phyloP scores from a whole-genome alignment of 1,140 invertebrate species.

The Micrasema longulum region DNA sequence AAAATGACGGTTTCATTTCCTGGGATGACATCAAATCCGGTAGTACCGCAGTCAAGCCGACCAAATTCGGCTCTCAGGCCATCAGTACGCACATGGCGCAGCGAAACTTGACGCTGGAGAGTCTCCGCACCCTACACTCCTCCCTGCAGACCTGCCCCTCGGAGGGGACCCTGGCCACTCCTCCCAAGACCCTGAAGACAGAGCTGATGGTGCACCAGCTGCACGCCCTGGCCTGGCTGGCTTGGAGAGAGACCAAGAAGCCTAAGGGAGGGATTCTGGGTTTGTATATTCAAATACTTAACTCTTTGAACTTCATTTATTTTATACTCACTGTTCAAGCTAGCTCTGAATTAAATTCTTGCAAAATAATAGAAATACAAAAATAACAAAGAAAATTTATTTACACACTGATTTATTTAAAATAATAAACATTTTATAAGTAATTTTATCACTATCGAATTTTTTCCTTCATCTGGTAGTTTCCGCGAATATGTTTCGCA shows the following conservation, averaged over 20 bases:
- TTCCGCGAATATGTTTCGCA: too few relatives aligned
- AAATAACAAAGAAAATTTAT: too few relatives aligned
- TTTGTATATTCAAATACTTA: too few relatives aligned
- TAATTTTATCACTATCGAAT: too few relatives aligned
- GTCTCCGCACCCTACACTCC: conserved; percentile 79
- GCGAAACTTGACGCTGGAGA: conserved; percentile 77
- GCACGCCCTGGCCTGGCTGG: conserved; percentile 88
- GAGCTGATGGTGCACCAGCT: conserved; percentile 88
- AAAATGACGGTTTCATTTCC: conserved; percentile 52
- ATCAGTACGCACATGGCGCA: conserved; percentile 72
- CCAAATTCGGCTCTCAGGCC: conserved; percentile 70
- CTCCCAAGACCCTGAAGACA: conserved; percentile 76
- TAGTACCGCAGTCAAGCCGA: conserved; percentile 66
- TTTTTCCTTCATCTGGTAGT: too few relatives aligned
- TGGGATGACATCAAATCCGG: conserved; percentile 68
- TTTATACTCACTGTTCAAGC: too few relatives aligned
- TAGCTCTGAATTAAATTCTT: too few relatives aligned
- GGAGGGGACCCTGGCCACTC: conserved; percentile 69
- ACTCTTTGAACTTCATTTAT: too few relatives aligned
- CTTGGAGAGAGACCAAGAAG: conserved; percentile 87
- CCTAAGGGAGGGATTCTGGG: conserved; percentile 83
- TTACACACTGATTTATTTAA: too few relatives aligned
- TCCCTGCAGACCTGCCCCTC: conserved; percentile 76
- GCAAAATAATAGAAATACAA: too few relatives aligned
- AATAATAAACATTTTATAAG: too few relatives aligned